Conservation (phyloP, 2,888 invertebrate genomes). For the Pristionchus maxplancki region DNA sequence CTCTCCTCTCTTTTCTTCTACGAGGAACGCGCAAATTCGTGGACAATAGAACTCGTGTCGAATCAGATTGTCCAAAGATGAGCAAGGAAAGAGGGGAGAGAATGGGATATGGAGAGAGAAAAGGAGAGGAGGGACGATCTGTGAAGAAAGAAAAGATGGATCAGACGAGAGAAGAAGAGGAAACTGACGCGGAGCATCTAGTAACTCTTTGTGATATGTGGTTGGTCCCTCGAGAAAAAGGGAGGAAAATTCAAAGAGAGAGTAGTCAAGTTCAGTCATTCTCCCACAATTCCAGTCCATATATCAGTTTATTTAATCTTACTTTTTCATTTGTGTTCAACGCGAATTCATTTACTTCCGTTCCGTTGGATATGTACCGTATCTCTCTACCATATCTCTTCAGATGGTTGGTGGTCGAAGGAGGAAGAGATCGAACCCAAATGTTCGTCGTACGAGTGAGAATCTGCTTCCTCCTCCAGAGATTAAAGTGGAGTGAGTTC, state of each 20-base stretch:
- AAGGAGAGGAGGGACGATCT: background rate
- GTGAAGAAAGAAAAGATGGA: background rate
- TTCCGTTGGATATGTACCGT: background rate
- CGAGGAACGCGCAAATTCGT: conserved; percentile 30
- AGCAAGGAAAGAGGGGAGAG: background rate
- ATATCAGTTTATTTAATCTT: background rate
- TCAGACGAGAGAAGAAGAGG: background rate
- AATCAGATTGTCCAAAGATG: conserved; percentile 1
- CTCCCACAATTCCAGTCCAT: background rate
- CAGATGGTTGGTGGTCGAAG: conserved; percentile 1
- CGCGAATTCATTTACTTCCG: background rate
- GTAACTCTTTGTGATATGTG: conserved; percentile 42
- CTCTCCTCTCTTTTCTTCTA: background rate
- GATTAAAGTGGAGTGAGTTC: background rate
- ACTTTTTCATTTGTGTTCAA: background rate
- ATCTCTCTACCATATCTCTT: conserved; percentile 6
- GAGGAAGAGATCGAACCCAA: background rate
- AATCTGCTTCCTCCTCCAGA: background rate
- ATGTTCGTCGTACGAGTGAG: background rate
- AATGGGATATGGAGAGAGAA: background rate
- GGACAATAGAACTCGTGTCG: conserved; percentile 10
- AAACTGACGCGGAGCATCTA: background rate
- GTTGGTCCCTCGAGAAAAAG: conserved; percentile 17
- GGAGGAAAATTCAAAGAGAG: background rate
- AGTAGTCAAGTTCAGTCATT: background rate